These are phyloP conservation scores for Halcyon chelicuti DNA, from an alignment of 2,797 vertebrate genomes.

Conservation along the genomic window DNA sequence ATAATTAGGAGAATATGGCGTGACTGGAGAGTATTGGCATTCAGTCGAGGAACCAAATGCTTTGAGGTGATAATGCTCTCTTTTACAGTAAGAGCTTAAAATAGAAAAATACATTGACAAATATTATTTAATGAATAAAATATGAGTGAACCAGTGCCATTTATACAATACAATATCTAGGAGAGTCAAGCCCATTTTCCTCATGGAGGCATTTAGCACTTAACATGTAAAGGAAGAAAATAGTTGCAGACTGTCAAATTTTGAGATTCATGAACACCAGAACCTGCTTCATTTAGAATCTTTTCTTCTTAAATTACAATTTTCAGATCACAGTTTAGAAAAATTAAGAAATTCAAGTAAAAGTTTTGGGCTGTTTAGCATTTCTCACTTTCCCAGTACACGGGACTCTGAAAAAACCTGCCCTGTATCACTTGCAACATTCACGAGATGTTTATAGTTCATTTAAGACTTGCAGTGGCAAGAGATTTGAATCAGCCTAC, in stretches of 20 bases:
- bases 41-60: constrained; percentile 67
- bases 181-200: background rate
- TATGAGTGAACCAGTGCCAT: constrained; percentile 73
- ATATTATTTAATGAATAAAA: constrained; percentile 83
- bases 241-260: background rate
- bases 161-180: constrained; percentile 30
- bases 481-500: background rate
- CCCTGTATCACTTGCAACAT: background rate
- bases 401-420: background rate
- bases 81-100: constrained; percentile 82
- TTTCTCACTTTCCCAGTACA: background rate
- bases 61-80: constrained; percentile 76
- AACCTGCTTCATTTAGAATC: background rate
- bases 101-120: constrained; percentile 71
- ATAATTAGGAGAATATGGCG: constrained; percentile 50
- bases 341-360: background rate
- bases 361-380: background rate
- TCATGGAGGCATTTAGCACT: background rate
- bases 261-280: background rate
- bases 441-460: background rate
- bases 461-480: background rate
- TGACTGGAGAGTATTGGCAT: constrained; percentile 69
- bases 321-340: background rate
- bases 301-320: background rate
- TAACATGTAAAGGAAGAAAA: background rate